Conservation (phyloP, 35 echinoderm and acorn worm genomes). For the Hemicentrotus pulcherrimus region DNA sequence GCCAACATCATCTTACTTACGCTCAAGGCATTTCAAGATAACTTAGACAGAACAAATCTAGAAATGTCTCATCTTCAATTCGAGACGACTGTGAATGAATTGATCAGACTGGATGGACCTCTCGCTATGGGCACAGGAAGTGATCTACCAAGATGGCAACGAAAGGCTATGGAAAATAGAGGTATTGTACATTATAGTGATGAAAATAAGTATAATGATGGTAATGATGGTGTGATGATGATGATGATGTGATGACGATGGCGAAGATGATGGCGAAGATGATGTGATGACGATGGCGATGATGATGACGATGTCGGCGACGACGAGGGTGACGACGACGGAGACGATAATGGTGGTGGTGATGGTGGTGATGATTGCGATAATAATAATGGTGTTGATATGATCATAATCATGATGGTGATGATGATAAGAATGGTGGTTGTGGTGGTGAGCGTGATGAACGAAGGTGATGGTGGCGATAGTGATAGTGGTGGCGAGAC, state of each 20-base stretch:
- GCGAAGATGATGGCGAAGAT: background rate
- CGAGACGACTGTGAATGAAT: conserved; percentile 65
- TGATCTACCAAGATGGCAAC: conserved; percentile 74
- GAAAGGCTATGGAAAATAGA: conserved; percentile 67
- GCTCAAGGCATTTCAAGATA: background rate
- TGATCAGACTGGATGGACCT: conserved; percentile 67
- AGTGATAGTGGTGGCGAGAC: background rate
- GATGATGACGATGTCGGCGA: background rate
- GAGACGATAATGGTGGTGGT: background rate
- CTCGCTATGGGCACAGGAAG: conserved; percentile 6
- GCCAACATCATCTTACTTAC: background rate
- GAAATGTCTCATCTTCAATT: conserved; percentile 87
- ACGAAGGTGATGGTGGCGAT: background rate
- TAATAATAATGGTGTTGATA: too few relatives aligned
- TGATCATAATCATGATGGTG: too few relatives aligned
- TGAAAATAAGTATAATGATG: background rate
- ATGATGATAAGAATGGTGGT: too few relatives aligned
- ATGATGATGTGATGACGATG: background rate
- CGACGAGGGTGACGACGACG: background rate
- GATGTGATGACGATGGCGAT: background rate
- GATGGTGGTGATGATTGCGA: background rate
- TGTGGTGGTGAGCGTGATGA: too few relatives aligned
- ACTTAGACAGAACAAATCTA: background rate
- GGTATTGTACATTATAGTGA: conserved; percentile 17
- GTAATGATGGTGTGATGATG: background rate